These are phyloP conservation scores for Pteronura brasiliensis DNA, from an alignment of 2,113 vertebrate species.

Conservation along the genomic window DNA sequence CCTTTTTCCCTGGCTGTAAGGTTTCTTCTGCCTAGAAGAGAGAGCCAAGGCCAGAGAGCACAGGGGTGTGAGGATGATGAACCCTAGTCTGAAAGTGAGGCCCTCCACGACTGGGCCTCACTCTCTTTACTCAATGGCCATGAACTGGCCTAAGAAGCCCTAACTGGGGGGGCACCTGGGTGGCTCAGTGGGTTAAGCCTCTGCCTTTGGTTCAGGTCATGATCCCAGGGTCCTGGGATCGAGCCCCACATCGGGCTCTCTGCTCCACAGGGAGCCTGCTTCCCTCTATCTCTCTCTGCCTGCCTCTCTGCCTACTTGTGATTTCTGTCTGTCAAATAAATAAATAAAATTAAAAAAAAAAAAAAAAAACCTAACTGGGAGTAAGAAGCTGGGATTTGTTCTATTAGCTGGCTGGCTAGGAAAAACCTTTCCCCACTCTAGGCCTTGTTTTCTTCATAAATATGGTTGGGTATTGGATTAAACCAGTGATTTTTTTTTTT, in stretches of 20 bases:
- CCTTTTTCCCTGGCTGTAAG: not conserved
- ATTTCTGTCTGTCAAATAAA: too few species aligned
- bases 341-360: too few species aligned
- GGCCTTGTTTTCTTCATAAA: not conserved
- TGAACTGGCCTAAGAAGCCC: not conserved
- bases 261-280: too few species aligned
- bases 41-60: not conserved
- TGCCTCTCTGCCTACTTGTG: too few species aligned
- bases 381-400: not conserved
- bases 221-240: too few species aligned
- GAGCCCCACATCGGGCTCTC: too few species aligned
- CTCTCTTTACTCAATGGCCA: rapidly evolving
- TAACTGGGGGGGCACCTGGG: too few species aligned
- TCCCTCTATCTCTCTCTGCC: too few species aligned
- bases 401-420: not conserved
- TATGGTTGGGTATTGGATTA: not conserved
- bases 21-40: not conserved
- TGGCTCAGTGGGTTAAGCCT: too few species aligned
- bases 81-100: not conserved
- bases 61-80: not conserved
- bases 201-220: too few species aligned
- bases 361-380: not conserved
- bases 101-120: not conserved
- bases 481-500: not conserved
- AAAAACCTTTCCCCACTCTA: not conserved